These are phyloP conservation scores for Ophthalmolycus amberensis DNA, from an alignment of 2,113 vertebrate genomes.

Conservation along the genomic window DNA sequence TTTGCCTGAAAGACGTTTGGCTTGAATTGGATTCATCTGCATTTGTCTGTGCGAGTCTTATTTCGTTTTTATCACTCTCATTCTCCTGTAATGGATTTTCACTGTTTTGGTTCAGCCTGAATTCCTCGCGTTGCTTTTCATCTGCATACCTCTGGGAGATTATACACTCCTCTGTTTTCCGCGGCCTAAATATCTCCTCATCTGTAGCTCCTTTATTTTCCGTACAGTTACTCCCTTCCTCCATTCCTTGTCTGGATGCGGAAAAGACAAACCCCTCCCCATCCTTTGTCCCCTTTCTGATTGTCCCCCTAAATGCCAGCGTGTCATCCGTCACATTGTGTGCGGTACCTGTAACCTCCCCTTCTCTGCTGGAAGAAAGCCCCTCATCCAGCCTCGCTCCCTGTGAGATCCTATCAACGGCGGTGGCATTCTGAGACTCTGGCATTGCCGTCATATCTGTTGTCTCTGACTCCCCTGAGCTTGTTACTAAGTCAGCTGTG, in stretches of 20 bases:
- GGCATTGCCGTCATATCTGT: constrained; percentile 67
- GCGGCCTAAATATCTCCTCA: constrained; percentile 62
- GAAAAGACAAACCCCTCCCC: constrained; percentile 54
- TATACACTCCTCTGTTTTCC: constrained; percentile 50
- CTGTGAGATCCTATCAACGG: constrained; percentile 71
- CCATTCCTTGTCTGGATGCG: constrained; percentile 54
- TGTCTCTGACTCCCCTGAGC: constrained; percentile 67
- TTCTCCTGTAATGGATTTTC: constrained; percentile 44
- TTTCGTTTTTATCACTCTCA: constrained; percentile 44
- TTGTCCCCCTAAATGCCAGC: constrained; percentile 79
- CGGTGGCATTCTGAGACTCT: constrained; percentile 67
- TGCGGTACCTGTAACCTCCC: constrained; percentile 62
- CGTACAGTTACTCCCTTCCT: constrained; percentile 42
- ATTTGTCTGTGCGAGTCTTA: constrained; percentile 10
- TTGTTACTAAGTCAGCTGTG: constrained; percentile 63
- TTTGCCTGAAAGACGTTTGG: constrained; percentile 19
- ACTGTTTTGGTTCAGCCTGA: constrained; percentile 31
- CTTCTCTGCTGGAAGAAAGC: constrained; percentile 59
- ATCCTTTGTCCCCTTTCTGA: constrained; percentile 60
- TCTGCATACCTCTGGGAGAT: constrained; percentile 49
- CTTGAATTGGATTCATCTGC: constrained; percentile 13
- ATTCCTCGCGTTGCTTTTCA: constrained; percentile 51
- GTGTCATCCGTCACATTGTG: constrained; percentile 61
- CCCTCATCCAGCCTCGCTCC: constrained; percentile 59
- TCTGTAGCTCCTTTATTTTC: constrained; percentile 49